Percentiles rank a stretch among this genome's conserved stretches.
These are phyloP conservation scores for Dasypus novemcinctus DNA, from an alignment of 2,113 vertebrate genomes.

Conservation along the genomic window DNA sequence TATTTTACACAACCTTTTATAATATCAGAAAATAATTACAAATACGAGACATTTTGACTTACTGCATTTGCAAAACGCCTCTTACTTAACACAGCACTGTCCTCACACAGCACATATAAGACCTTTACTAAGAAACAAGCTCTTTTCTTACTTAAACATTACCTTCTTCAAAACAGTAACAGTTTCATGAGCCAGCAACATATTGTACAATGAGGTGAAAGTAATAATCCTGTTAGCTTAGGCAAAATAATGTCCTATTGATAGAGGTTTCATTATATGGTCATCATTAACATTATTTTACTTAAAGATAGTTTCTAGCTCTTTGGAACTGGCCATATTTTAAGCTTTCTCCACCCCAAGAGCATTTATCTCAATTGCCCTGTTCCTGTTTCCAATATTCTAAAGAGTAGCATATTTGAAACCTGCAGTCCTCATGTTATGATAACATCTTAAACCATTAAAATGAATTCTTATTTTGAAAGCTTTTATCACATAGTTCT, in stretches of 20 bases:
- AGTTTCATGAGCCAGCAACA: conserved; percentile 47
- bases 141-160: not conserved
- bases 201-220: not conserved
- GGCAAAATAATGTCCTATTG: conserved; percentile 64
- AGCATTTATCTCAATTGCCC: not conserved
- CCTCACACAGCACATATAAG: not conserved
- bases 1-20: not conserved
- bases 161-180: not conserved
- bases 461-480: conserved; percentile 17
- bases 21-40: not conserved
- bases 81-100: not conserved
- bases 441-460: not conserved
- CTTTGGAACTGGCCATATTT: not conserved
- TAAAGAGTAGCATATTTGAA: not conserved
- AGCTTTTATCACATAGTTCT: not conserved
- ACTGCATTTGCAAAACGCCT: not conserved
- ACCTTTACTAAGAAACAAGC: not conserved
- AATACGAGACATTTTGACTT: not conserved
- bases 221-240: conserved; percentile 40
- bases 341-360: not conserved
- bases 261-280: not conserved
- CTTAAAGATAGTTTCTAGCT: not conserved
- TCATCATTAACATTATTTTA: conserved; percentile 17
- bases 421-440: not conserved
- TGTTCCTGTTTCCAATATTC: not conserved